Conservation (phyloP, 2,113 vertebrate species). For the Procavia capensis region DNA sequence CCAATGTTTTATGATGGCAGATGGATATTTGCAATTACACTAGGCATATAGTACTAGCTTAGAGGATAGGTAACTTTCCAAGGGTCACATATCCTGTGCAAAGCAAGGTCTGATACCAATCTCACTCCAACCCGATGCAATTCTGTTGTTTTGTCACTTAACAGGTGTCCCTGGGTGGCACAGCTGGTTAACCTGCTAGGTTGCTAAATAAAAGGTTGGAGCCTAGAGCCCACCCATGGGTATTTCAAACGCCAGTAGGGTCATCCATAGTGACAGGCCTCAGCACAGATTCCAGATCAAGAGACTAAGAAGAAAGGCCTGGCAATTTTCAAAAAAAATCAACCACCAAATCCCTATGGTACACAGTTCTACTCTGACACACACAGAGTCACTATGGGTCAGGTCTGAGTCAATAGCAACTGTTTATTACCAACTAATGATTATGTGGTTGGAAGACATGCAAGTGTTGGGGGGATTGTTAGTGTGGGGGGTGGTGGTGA, state of each 20-base stretch:
- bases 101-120: conserved; percentile 9
- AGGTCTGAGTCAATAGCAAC: not conserved
- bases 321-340: too few species aligned
- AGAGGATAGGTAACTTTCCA: conserved; percentile 36
- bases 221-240: not conserved
- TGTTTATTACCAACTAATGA: not conserved
- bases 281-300: too few species aligned
- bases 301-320: too few species aligned
- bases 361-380: not conserved
- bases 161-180: not conserved
- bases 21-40: conserved; percentile 16
- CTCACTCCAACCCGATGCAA: not conserved
- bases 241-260: not conserved
- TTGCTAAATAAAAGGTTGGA: too few species aligned
- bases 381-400: not conserved
- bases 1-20: conserved; percentile 24
- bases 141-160: conserved; percentile 5
- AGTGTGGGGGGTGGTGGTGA: not conserved
- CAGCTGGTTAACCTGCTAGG: too few species aligned
- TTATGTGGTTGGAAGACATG: not conserved
- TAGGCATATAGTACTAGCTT: conserved; percentile 4
- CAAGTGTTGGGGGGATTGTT: too few species aligned
- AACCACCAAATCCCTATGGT: too few species aligned
- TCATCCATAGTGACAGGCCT: too few species aligned
- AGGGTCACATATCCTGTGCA: conserved; percentile 7